Evolutionary conservation across 2,113 vertebrate species (phyloP).

Genomic region (Galbula dea): DNA sequence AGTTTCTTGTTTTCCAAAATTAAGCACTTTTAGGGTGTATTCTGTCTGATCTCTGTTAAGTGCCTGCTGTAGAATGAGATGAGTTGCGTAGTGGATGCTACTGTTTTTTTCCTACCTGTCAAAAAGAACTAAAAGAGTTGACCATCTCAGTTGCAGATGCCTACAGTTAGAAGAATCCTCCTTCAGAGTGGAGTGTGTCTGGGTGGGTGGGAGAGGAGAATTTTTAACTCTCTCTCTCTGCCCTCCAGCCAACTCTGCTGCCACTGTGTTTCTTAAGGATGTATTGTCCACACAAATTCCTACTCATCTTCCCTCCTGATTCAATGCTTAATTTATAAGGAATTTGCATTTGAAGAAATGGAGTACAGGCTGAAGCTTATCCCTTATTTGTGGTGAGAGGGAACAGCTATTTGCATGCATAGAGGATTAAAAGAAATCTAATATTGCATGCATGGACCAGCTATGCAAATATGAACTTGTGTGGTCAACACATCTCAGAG

Average conservation of each 20-base stretch:
- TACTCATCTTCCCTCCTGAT: not conserved
- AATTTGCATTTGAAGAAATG: not conserved
- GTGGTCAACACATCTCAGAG: not conserved
- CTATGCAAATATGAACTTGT: not conserved
- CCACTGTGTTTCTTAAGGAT: not conserved
- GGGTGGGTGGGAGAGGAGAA: not conserved
- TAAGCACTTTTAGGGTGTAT: not conserved
- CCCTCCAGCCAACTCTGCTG: not conserved
- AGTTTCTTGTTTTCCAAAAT: not conserved
- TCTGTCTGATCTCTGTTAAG: not conserved
- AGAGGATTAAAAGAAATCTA: not conserved
- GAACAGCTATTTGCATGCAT: not conserved
- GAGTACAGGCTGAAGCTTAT: not conserved
- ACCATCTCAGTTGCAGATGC: not conserved
- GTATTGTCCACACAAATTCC: not conserved
- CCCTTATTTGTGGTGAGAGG: not conserved
- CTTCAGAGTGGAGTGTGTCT: not conserved
- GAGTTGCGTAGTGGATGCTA: not conserved
- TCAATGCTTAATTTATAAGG: not conserved
- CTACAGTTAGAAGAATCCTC: not conserved
- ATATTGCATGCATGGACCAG: not conserved
- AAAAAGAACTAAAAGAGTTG: not conserved
- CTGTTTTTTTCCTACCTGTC: rapidly evolving
- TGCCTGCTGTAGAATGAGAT: not conserved
- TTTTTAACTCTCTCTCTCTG: not conserved